A percentile compares a stretch with the other conserved stretches of the same genome.
These are phyloP conservation scores for Nanorana parkeri DNA, from an alignment of 2,113 vertebrate genomes.

Conservation along the genomic window DNA sequence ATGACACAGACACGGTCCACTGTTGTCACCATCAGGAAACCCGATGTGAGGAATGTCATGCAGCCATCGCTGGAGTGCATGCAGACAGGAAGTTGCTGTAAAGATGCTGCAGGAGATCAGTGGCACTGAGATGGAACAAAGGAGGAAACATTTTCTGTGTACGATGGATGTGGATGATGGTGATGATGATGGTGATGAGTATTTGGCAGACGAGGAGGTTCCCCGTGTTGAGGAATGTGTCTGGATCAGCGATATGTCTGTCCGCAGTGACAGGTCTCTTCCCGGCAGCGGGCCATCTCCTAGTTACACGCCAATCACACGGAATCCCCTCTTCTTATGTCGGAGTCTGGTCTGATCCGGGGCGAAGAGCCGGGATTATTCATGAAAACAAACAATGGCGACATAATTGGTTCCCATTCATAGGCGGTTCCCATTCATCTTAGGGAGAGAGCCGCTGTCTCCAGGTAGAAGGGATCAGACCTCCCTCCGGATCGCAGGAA, in stretches of 20 bases:
- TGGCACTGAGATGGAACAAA: not conserved
- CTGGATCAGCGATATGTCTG: no score
- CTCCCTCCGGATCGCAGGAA: not conserved
- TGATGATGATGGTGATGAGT: not conserved
- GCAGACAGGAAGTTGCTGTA: no score
- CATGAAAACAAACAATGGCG: conserved; percentile 28
- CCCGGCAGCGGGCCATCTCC: not conserved
- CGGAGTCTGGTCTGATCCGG: conserved; percentile 35
- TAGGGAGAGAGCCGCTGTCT: not conserved
- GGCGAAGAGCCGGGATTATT: conserved; percentile 33
- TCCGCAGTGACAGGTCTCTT: not conserved
- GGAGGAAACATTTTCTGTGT: not conserved
- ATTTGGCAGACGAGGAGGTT: no score
- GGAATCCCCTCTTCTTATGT: conserved; percentile 21
- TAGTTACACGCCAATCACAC: conserved; percentile 5
- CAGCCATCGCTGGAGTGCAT: no score
- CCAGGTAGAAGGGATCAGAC: not conserved
- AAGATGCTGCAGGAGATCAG: no score
- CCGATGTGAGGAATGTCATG: no score
- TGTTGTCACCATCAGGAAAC: no score
- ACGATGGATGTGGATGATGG: no score
- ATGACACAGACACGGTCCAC: no score
- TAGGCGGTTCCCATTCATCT: not conserved
- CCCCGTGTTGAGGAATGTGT: not conserved
- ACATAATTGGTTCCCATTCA: conserved; percentile 41